Conservation (phyloP, 2,113 vertebrate species). For the Tenrec ecaudatus region DNA sequence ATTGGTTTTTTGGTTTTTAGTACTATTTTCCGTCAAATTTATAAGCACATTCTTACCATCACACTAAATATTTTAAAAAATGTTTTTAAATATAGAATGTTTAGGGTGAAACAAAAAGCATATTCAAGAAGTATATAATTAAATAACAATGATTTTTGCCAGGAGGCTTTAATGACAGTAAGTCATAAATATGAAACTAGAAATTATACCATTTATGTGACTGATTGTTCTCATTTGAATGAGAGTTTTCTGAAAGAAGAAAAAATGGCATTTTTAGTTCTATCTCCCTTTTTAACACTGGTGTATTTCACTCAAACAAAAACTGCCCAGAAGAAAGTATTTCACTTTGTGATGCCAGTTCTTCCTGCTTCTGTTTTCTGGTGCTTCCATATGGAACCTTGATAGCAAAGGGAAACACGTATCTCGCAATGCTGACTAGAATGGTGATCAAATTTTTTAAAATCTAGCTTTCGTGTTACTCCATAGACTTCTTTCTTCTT, state of each 20-base stretch:
- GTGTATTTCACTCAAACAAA: slow-evolving; percentile 14
- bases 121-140: slow-evolving; percentile 25
- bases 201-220: slow-evolving; percentile 22
- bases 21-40: slow-evolving; percentile 56
- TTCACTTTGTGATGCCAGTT: background rate
- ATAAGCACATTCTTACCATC: slow-evolving; percentile 38
- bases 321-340: background rate
- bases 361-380: background rate
- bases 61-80: slow-evolving; percentile 43
- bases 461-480: slow-evolving; percentile 29
- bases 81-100: slow-evolving; percentile 2
- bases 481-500: background rate
- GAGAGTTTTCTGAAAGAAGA: background rate
- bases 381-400: background rate
- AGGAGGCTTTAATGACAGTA: slow-evolving; percentile 46
- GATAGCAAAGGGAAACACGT: slow-evolving; percentile 4
- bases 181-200: slow-evolving; percentile 13
- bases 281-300: slow-evolving; percentile 23
- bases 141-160: slow-evolving; percentile 31
- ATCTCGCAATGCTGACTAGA: slow-evolving; percentile 20
- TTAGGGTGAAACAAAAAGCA: slow-evolving; percentile 31
- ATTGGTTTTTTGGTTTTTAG: slow-evolving; percentile 29
- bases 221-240: background rate
- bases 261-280: background rate
- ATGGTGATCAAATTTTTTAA: background rate